These are phyloP conservation scores for Astreopora myriophthalma DNA, from an alignment of 64 coral and sea anemone genomes.

Conservation along the genomic window DNA sequence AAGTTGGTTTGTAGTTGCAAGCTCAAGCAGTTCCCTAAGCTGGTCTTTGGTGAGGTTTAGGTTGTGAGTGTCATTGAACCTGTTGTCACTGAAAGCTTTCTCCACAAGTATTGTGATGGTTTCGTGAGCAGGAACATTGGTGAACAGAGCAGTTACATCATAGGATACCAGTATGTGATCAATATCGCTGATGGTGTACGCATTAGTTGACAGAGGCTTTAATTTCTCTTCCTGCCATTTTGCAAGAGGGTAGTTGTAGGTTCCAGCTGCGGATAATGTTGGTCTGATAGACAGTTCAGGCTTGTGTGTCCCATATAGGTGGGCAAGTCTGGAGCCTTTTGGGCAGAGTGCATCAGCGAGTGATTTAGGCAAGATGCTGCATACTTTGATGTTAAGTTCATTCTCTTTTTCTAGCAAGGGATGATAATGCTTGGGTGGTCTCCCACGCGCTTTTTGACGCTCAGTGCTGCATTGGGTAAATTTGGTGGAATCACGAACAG, in stretches of 20 bases:
- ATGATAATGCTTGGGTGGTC: neutral
- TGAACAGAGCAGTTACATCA: neutral
- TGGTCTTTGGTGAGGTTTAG: slow-evolving; percentile 2
- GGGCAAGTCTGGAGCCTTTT: neutral
- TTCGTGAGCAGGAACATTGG: slow-evolving; percentile 20
- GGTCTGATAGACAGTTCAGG: slow-evolving; percentile 6
- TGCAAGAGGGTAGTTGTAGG: slow-evolving; percentile 12
- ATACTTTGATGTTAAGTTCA: neutral
- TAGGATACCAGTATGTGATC: neutral
- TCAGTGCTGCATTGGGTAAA: neutral
- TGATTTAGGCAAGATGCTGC: neutral
- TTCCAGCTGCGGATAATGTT: slow-evolving; percentile 10
- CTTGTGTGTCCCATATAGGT: neutral
- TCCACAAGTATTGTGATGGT: slow-evolving; percentile 19
- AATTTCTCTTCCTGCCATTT: slow-evolving; percentile 48
- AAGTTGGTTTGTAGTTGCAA: neutral
- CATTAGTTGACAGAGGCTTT: neutral
- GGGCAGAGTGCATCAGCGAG: slow-evolving; percentile 24
- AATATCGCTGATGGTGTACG: neutral
- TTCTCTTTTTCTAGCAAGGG: neutral
- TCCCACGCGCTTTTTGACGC: neutral
- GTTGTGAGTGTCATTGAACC: neutral
- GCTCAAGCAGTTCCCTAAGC: neutral
- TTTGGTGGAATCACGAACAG: neutral
- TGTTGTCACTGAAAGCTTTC: neutral